Evolutionary conservation across 2,888 invertebrate species (phyloP), one percentile per base, ranked within the genome.

Genomic region (Cybosia mesomella): DNA sequence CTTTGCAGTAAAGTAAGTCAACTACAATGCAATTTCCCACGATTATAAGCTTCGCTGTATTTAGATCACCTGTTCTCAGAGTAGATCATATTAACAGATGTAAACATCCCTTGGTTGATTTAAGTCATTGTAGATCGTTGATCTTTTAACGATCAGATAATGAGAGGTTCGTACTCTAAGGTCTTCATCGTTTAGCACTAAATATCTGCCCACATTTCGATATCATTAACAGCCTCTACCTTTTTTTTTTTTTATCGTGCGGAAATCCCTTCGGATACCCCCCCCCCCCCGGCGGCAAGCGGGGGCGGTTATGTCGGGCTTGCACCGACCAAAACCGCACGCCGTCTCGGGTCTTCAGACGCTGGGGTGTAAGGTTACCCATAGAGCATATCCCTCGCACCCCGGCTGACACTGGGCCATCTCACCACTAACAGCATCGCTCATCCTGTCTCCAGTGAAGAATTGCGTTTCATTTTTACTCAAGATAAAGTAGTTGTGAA

Each of bases 31-130:
- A 49, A 49, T 49, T 49, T 49, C 49, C n/a, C 49, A 49, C n/a
- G 8, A 49, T 49, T 49, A 54, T 70, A 59, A 64, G 69, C 62
- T 62, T 55, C 64, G 66, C 54, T 63, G 28, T 70, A 68, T 72
- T 67, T 66, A 36, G 15, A 28, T 70, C 43, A 15, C 64, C 73
- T 74, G 69, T 75, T 74, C 72, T 36, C 43, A 43, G 60, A 66
- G 58, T 49, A 68, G 66, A 74, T 74, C 70, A n/a, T 58, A 70
- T 75, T 72, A 77, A 80, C 43, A 71, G 73, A 75, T 75, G 66
- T 34, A 28, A 77, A 57, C 65, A 71, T 71, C 64, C 64, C 66
- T 66, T 10, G 58, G 11, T 67, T 72, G 76, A 67, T 78, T 74
- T 67, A 68, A 32, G 24, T 8, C 66, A 63, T 59, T 57, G 53